Evolutionary conservation across 2,888 invertebrate species (phyloP), one percentile per base, ranked within the genome.

Genomic region (Cheilosia scutellata): DNA sequence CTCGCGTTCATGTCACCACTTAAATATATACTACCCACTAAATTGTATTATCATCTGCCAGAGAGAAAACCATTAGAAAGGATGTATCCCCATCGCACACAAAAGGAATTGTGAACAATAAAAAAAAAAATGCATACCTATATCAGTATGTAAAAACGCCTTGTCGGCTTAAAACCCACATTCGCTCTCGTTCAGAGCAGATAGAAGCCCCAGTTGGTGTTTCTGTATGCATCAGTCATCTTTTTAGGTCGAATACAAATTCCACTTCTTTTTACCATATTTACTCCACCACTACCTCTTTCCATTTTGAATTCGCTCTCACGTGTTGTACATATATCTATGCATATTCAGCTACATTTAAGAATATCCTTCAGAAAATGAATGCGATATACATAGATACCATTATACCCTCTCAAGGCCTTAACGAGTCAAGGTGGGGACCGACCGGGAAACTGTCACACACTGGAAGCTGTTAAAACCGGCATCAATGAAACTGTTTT

Each of bases 401-500:
- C 7, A 20, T 47, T 47, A 20, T 47, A 66, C 33, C n/a, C 20
- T 40, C 25, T 33, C 58, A 66, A 57, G 55, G 65, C 27, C 65
- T 65, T 11, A 20, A 57, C 7, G 31, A 75, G 13, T 55, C 63
- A 65, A 47, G 37, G 47, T 57, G 53, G 58, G 51, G 13, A 37
- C 11, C 27, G 25, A 51, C 9, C 20, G 31, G 0, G 42, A 9
- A 51, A 27, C 25, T 75, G 75, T 57, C 66, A 42, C 66, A 42
- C 25, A 47, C 25, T 29, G 29, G 49, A 60, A 58, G 58, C 40
- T 58, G 37, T 42, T 33, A 71, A 62, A 63, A 60, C 37, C 37
- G 63, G 63, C 63, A 53, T 74, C 62, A 63, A 33, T 74, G 71
- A 53, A 27, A 63, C 31, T 20, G 42, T 62, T 62, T 57, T 47